phyloP scores from a whole-genome alignment of 1,140 invertebrate genomes.

The Aporrectodea caliginosa region DNA sequence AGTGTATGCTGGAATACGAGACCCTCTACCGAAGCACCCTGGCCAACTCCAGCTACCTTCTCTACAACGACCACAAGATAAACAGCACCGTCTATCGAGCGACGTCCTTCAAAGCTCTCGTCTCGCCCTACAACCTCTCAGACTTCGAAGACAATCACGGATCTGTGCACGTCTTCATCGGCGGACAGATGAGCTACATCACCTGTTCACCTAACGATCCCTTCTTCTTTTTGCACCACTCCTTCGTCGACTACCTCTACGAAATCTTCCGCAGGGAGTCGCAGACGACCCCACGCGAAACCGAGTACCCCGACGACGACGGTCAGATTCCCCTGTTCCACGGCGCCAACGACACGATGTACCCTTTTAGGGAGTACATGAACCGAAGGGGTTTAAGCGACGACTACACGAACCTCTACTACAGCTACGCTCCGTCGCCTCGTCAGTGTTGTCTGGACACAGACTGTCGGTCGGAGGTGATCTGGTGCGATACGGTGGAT shows the following conservation, averaged over 20 bases:
- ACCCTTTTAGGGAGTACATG: background rate
- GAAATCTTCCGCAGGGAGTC: background rate
- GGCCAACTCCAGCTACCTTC: constrained; percentile 1
- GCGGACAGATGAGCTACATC: background rate
- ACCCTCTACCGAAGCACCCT: constrained; percentile 18
- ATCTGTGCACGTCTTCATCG: background rate
- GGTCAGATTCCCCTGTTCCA: background rate
- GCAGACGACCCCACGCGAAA: background rate
- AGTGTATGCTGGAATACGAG: background rate
- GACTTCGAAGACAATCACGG: constrained; percentile 16
- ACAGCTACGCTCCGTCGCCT: background rate
- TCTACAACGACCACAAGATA: constrained; percentile 14
- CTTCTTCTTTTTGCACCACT: background rate
- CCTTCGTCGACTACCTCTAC: constrained; percentile 2
- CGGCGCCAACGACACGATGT: background rate
- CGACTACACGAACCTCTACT: background rate
- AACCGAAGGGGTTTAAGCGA: background rate
- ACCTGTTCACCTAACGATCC: background rate
- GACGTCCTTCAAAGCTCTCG: background rate
- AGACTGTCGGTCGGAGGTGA: background rate
- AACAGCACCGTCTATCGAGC: background rate
- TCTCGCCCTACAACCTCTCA: background rate
- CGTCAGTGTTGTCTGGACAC: background rate
- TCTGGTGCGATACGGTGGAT: background rate
- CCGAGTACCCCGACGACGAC: background rate